Conservation (phyloP, 1,140 invertebrate genomes). For the Drosophila parabipectinata region DNA sequence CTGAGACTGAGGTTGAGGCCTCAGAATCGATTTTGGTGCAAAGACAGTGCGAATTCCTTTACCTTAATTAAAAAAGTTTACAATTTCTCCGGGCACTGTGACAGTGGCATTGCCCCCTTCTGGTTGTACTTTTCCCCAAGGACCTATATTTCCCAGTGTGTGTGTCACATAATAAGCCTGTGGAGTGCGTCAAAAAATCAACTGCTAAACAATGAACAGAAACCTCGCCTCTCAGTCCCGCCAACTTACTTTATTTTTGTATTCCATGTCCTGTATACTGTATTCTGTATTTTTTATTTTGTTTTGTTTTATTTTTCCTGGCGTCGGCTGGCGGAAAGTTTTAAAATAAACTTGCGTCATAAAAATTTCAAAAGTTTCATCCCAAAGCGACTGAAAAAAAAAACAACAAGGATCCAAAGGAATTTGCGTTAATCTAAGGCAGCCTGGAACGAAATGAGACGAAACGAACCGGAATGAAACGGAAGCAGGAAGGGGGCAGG, state of each 20-base stretch:
- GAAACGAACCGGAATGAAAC: slow-evolving; percentile 32
- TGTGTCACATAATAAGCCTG: slow-evolving; percentile 69
- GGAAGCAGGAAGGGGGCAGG: slow-evolving; percentile 12
- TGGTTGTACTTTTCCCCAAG: too few relatives aligned
- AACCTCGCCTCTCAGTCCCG: not conserved
- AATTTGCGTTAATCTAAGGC: slow-evolving; percentile 42
- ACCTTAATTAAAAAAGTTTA: slow-evolving; percentile 81
- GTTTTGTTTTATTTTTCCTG: slow-evolving; percentile 23
- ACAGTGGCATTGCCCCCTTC: slow-evolving; percentile 1
- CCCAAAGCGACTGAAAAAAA: slow-evolving; percentile 25
- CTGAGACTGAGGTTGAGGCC: too few relatives aligned
- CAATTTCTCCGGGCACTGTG: slow-evolving; percentile 58
- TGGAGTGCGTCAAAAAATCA: slow-evolving; percentile 64
- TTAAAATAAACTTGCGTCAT: slow-evolving; percentile 79
- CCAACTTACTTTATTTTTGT: not conserved
- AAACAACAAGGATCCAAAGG: slow-evolving; percentile 3
- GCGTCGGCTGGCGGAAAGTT: slow-evolving; percentile 69
- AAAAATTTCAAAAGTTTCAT: slow-evolving; percentile 74
- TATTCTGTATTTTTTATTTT: slow-evolving; percentile 27
- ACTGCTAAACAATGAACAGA: slow-evolving; percentile 64
- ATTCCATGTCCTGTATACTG: slow-evolving; percentile 1
- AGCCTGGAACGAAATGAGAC: slow-evolving; percentile 27
- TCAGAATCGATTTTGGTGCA: not conserved
- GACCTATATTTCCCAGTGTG: not conserved
- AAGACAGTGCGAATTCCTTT: slow-evolving; percentile 65